phyloP scores from a whole-genome alignment of 2,888 invertebrate species.

The Rhorus exstirpatorius region DNA sequence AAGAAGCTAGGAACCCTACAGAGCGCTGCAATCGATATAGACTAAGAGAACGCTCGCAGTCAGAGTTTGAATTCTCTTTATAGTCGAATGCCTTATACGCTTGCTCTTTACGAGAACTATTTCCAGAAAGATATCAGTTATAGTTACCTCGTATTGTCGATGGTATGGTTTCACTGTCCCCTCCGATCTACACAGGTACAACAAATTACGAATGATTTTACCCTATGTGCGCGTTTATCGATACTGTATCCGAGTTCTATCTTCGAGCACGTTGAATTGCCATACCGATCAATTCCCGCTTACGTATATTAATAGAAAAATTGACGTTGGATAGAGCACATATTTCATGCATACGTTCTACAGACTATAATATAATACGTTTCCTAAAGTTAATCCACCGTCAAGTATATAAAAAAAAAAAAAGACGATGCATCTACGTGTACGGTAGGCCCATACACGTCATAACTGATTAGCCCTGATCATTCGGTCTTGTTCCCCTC shows the following conservation, averaged over 20 bases:
- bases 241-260: slow-evolving; percentile 25
- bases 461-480: slow-evolving; percentile 39
- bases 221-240: slow-evolving; percentile 23
- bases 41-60: slow-evolving; percentile 22
- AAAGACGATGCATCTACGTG: not conserved
- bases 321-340: slow-evolving; percentile 21
- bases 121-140: slow-evolving; percentile 57
- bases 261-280: slow-evolving; percentile 49
- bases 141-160: slow-evolving; percentile 13
- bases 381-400: not conserved
- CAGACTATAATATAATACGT: slow-evolving; percentile 7
- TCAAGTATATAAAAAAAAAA: slow-evolving; percentile 17
- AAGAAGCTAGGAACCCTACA: slow-evolving; percentile 27
- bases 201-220: slow-evolving; percentile 65
- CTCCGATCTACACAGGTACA: slow-evolving; percentile 54
- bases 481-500: not conserved
- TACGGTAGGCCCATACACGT: not conserved
- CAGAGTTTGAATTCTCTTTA: slow-evolving; percentile 41
- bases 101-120: slow-evolving; percentile 53
- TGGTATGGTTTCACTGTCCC: slow-evolving; percentile 23
- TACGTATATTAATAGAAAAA: slow-evolving; percentile 43
- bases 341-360: slow-evolving; percentile 32
- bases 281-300: slow-evolving; percentile 51
- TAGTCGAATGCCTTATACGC: slow-evolving; percentile 39
- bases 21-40: slow-evolving; percentile 53